A percentile compares a stretch with the other conserved stretches of the same genome.
These are phyloP conservation scores for Phalanger gymnotis DNA, from an alignment of 2,797 vertebrate genomes.

Conservation along the genomic window DNA sequence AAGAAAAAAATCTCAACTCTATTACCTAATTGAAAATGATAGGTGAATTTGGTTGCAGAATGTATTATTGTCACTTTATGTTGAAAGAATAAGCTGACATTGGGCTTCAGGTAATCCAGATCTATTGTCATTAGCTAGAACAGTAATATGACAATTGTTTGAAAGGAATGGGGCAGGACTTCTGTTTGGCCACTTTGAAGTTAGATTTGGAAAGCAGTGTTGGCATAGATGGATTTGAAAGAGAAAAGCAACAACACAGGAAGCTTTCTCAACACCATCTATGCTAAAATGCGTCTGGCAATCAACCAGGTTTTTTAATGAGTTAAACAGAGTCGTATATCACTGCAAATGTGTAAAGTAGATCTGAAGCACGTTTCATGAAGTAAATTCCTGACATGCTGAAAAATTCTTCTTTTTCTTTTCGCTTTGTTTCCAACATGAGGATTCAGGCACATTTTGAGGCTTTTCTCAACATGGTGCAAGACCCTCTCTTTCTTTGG, in stretches of 20 bases:
- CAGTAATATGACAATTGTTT: neutral
- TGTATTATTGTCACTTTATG: neutral
- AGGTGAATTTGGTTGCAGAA: neutral
- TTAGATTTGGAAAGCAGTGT: neutral
- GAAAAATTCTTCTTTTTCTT: neutral
- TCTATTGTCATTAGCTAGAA: too few species aligned
- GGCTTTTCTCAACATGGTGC: neutral
- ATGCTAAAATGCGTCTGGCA: conserved; percentile 31
- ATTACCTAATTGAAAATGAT: neutral
- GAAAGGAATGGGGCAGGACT: neutral
- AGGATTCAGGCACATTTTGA: conserved; percentile 15
- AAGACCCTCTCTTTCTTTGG: neutral
- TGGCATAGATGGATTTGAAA: conserved; percentile 4
- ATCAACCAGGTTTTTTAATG: conserved; percentile 49
- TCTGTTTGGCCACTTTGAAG: neutral
- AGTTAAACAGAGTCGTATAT: conserved; percentile 9
- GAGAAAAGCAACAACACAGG: neutral
- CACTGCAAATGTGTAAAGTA: neutral
- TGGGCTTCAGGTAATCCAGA: neutral
- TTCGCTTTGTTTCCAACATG: neutral
- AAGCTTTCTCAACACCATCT: conserved; percentile 40
- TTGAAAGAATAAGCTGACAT: neutral
- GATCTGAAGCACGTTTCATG: conserved; percentile 32
- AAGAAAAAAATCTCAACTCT: neutral
- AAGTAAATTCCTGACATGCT: conserved; percentile 21